These are phyloP conservation scores for Salvelinus sp. DNA, from an alignment of 2,113 vertebrate genomes.

Conservation along the genomic window DNA sequence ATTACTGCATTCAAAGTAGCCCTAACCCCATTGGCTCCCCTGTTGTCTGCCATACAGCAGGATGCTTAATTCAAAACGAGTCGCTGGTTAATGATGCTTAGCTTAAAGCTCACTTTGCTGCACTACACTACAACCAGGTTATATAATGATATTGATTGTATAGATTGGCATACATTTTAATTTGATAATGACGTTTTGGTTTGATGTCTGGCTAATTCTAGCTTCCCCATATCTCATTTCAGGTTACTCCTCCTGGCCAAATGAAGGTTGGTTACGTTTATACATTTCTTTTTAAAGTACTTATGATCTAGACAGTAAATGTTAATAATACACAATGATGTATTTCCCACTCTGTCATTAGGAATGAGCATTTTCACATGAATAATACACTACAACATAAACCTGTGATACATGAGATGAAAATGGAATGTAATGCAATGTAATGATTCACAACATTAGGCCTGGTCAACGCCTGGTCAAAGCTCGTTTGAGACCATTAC, in stretches of 20 bases:
- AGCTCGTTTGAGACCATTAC: neutral
- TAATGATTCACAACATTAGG: neutral
- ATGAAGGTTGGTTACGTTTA: constrained; percentile 44
- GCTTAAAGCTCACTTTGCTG: neutral
- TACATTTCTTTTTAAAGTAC: neutral
- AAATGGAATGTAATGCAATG: neutral
- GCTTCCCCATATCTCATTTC: constrained; percentile 44
- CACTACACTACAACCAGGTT: neutral
- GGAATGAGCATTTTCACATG: neutral
- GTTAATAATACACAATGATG: neutral
- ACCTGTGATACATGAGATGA: neutral
- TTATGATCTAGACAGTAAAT: neutral
- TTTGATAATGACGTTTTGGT: neutral
- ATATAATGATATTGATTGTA: neutral
- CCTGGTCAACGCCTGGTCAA: neutral
- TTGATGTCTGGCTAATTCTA: constrained; percentile 33
- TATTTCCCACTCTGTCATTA: neutral
- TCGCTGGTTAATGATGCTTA: neutral
- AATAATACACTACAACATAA: neutral
- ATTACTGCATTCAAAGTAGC: constrained; percentile 13
- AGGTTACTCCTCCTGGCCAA: constrained; percentile 44
- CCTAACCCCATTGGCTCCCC: neutral
- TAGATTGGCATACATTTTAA: neutral
- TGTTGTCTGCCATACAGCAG: neutral
- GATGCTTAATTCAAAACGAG: neutral